These are phyloP conservation scores for Bombus polaris DNA, from an alignment of 1,140 invertebrate species.

Conservation along the genomic window DNA sequence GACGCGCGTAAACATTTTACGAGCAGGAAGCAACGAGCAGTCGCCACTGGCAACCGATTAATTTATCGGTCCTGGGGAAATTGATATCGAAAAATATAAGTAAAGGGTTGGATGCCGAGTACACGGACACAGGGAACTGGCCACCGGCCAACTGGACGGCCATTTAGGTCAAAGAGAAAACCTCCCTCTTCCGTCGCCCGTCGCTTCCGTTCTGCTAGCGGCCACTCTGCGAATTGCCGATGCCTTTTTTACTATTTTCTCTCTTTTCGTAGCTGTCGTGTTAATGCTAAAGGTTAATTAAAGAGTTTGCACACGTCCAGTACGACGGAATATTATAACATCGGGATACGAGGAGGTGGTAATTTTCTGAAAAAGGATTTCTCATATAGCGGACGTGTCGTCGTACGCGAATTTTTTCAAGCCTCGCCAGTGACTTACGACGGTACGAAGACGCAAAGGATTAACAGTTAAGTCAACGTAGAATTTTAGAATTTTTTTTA, in stretches of 20 bases:
- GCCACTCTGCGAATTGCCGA: neutral
- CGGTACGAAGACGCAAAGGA: no score
- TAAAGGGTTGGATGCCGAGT: slow-evolving; percentile 39
- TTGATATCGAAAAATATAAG: slow-evolving; percentile 71
- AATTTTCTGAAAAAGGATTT: neutral
- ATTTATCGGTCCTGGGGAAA: slow-evolving; percentile 67
- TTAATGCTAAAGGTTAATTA: slow-evolving; percentile 11
- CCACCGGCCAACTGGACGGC: slow-evolving; percentile 70
- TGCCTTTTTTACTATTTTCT: neutral
- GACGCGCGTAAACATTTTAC: slow-evolving; percentile 36
- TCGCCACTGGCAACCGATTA: slow-evolving; percentile 58
- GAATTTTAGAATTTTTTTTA: neutral
- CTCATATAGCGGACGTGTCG: no score
- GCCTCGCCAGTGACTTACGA: neutral
- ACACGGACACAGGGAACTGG: slow-evolving; percentile 74
- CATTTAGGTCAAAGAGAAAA: slow-evolving; percentile 76
- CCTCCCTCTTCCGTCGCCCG: neutral
- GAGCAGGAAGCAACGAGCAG: neutral
- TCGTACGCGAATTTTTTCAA: no score
- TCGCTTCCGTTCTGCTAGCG: neutral
- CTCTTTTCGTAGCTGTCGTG: neutral
- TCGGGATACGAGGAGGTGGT: no score
- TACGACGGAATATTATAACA: no score
- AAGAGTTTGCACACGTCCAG: neutral
- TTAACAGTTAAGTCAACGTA: neutral